Evolutionary conservation across 2,797 vertebrate species (phyloP).

Genomic region (Micromesistius poutassou): DNA sequence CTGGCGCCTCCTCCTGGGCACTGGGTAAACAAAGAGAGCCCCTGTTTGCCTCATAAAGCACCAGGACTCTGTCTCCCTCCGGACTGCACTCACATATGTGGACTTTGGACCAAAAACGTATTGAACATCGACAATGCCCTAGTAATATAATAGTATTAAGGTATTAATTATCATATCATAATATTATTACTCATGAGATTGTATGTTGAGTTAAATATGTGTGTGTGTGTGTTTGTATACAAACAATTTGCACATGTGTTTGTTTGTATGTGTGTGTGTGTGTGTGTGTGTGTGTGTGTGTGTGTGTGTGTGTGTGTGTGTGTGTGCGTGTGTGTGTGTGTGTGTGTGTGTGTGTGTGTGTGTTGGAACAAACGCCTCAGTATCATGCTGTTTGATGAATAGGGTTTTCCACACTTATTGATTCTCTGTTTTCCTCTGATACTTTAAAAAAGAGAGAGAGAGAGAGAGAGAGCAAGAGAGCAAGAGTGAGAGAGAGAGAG

Average conservation of each 20-base stretch:
- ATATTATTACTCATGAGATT: not conserved
- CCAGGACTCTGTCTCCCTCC: not conserved
- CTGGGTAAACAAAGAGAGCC: not conserved
- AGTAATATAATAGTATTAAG: not conserved
- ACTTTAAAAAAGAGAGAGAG: not conserved
- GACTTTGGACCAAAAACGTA: not conserved
- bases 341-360: conserved; percentile 20
- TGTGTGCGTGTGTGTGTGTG: conserved; percentile 18
- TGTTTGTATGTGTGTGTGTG: too few relatives aligned
- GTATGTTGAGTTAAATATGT: not conserved
- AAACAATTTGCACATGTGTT: not conserved
- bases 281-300: too few relatives aligned
- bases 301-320: not conserved
- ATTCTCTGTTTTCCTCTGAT: conserved; percentile 5
- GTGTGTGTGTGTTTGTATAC: not conserved
- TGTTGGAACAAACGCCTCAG: not conserved
- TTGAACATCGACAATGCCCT: not conserved
- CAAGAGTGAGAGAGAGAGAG: not conserved
- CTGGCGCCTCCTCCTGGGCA: not conserved
- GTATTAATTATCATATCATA: too few relatives aligned
- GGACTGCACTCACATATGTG: not conserved
- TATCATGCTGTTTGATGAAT: conserved; percentile 2
- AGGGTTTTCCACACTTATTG: not conserved
- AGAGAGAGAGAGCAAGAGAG: not conserved
- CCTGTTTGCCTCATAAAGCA: not conserved